phyloP scores from a whole-genome alignment of 92 coral and sea anemone species.

The Anthopleura xanthogrammica region DNA sequence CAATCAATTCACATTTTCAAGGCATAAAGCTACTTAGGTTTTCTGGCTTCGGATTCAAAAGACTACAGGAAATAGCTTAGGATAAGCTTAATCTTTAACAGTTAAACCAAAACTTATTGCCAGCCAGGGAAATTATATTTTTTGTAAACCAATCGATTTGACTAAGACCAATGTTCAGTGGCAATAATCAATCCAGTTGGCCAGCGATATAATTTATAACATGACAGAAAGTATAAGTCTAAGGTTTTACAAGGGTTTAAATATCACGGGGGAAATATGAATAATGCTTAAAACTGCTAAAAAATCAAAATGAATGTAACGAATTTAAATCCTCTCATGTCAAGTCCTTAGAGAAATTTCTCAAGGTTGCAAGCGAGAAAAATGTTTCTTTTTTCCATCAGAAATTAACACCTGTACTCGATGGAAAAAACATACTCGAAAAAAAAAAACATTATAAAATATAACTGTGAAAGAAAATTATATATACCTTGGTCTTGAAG shows the following conservation, averaged over 20 bases:
- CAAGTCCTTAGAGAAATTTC: no score
- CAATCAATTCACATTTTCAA: background rate
- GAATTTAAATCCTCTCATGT: no score
- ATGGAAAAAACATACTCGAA: background rate
- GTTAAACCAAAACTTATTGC: background rate
- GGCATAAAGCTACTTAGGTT: background rate
- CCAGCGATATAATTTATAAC: no score
- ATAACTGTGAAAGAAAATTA: background rate
- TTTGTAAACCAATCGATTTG: background rate
- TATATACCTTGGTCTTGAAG: background rate
- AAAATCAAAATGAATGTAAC: no score
- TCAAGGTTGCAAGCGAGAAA: no score
- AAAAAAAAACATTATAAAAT: background rate
- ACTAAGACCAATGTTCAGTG: background rate
- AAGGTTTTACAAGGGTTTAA: background rate
- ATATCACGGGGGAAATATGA: background rate
- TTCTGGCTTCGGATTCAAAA: background rate
- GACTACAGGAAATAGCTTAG: background rate
- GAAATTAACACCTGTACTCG: background rate
- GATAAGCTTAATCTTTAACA: background rate
- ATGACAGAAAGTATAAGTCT: no score
- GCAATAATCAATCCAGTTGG: no score
- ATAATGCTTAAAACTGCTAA: no score
- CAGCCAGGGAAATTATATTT: background rate
- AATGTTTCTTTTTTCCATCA: no score